Conservation (phyloP, 2,797 vertebrate genomes). For the Coluber constrictor region DNA sequence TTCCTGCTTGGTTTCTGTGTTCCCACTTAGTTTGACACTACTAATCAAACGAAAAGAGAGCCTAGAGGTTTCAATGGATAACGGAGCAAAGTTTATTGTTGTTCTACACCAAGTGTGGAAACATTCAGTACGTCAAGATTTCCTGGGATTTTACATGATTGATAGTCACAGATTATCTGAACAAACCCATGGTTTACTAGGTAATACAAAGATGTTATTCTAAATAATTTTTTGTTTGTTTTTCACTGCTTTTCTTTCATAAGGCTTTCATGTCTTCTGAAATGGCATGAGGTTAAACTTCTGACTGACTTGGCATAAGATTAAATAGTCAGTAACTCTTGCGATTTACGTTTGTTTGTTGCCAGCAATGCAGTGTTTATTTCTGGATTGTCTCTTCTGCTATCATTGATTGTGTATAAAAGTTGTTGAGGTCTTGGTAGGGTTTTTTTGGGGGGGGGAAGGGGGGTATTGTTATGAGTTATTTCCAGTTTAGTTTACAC, state of each 20-base stretch:
- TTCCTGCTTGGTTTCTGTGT: conserved; percentile 18
- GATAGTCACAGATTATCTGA: conserved; percentile 79
- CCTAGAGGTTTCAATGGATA: conserved; percentile 76
- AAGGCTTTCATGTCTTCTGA: not conserved
- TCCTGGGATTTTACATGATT: conserved; percentile 87
- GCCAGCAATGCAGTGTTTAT: not conserved
- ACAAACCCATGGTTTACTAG: conserved; percentile 85
- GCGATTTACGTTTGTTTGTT: not conserved
- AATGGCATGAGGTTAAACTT: not conserved
- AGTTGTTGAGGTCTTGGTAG: not conserved
- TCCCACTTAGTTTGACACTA: conserved; percentile 75
- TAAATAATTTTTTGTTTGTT: not conserved
- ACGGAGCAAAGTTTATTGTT: conserved; percentile 78
- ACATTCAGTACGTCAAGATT: conserved; percentile 78
- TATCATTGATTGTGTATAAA: not conserved
- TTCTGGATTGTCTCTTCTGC: not conserved
- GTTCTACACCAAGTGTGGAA: conserved; percentile 86
- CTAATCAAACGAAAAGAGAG: conserved; percentile 75
- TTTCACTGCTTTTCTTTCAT: not conserved
- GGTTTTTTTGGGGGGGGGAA: not conserved
- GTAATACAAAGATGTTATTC: conserved; percentile 66
- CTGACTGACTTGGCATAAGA: not conserved
- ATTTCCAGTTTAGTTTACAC: not conserved
- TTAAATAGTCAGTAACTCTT: not conserved
- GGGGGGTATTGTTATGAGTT: not conserved